phyloP scores from a whole-genome alignment of 2,797 vertebrate genomes.

The Buceros bicornis region DNA sequence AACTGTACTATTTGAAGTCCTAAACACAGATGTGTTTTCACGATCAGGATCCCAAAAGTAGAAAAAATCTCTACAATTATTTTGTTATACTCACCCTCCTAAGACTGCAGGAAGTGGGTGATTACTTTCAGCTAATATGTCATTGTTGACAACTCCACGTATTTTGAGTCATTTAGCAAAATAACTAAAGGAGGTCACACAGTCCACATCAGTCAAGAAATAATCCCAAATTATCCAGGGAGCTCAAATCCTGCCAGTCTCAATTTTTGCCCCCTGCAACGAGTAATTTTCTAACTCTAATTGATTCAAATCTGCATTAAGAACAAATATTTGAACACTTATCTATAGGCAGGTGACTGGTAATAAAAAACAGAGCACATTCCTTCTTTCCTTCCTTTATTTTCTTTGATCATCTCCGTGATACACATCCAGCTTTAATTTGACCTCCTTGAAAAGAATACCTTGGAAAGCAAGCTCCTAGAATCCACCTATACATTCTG shows the following conservation, averaged over 20 bases:
- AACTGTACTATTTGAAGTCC: not conserved
- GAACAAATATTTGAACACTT: not conserved
- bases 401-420: not conserved
- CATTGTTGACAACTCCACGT: not conserved
- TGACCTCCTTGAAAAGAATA: not conserved
- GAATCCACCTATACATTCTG: not conserved
- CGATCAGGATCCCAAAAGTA: not conserved
- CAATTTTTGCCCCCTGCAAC: not conserved
- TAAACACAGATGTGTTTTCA: not conserved
- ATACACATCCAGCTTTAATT: not conserved
- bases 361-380: not conserved
- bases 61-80: not conserved
- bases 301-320: not conserved
- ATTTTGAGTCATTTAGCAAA: not conserved
- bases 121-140: not conserved
- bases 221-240: not conserved
- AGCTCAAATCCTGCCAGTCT: not conserved
- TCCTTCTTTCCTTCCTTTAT: not conserved
- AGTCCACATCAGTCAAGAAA: not conserved
- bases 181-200: not conserved
- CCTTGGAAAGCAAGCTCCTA: not conserved
- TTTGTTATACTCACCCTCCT: not conserved
- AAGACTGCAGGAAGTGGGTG: not conserved
- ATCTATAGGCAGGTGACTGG: not conserved
- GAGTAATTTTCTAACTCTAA: not conserved